These are phyloP conservation scores for Pterophyllum scalare DNA, from an alignment of 2,113 vertebrate genomes.

Conservation along the genomic window DNA sequence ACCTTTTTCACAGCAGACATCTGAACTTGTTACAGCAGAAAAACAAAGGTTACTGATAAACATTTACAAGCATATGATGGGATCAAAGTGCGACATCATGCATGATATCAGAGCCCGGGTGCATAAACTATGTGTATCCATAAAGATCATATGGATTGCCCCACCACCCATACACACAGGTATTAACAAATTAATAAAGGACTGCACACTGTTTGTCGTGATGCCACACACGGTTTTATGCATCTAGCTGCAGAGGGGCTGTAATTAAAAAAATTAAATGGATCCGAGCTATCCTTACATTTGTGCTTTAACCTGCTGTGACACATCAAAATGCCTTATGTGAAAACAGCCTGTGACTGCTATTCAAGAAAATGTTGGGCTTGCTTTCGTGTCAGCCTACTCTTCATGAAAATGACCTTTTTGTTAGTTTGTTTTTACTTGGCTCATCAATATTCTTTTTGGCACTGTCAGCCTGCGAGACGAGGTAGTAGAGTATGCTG, in stretches of 20 bases:
- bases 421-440: slow-evolving; percentile 11
- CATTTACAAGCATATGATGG: not conserved
- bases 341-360: not conserved
- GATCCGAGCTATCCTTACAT: not conserved
- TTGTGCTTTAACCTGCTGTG: slow-evolving; percentile 1
- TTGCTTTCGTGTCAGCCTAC: not conserved
- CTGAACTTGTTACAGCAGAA: not conserved
- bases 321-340: not conserved
- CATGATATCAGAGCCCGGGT: no score
- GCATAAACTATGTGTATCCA: not conserved
- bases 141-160: not conserved
- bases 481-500: slow-evolving; percentile 89
- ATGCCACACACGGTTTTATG: not conserved
- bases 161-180: not conserved
- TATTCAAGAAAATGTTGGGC: not conserved
- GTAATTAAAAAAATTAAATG: not conserved
- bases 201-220: no score
- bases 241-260: not conserved
- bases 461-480: slow-evolving; percentile 81
- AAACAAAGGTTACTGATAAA: not conserved
- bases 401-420: not conserved
- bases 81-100: not conserved
- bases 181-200: not conserved
- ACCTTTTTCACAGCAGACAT: not conserved
- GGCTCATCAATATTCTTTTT: slow-evolving; percentile 81